Evolutionary conservation across 2,797 vertebrate genomes (phyloP).

Genomic region (Oryzias dopingdopingensis): DNA sequence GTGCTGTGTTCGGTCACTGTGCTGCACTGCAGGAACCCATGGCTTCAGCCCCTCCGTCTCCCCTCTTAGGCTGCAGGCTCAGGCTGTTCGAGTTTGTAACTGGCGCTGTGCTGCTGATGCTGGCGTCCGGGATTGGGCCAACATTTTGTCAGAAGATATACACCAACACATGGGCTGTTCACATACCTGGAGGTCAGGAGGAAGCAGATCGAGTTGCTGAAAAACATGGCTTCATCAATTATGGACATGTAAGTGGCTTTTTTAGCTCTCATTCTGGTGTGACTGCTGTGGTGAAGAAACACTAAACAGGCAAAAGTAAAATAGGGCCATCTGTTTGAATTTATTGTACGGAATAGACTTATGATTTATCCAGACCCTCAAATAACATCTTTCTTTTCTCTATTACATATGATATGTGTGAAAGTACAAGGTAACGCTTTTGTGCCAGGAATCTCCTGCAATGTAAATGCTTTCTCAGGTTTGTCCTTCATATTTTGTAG

Average conservation of each 20-base stretch:
- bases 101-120: conserved; percentile 78
- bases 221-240: conserved; percentile 91
- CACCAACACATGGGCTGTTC: conserved; percentile 96
- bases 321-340: no score
- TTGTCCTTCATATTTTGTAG: no score
- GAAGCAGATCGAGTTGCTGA: conserved; percentile 83
- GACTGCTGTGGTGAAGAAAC: no score
- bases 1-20: conserved; percentile 57
- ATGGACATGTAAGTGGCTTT: conserved; percentile 84
- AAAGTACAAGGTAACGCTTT: no score
- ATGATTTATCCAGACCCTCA: no score
- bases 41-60: conserved; percentile 61
- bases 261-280: no score
- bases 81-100: conserved; percentile 75
- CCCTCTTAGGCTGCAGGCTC: conserved; percentile 83
- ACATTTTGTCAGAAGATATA: conserved; percentile 80
- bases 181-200: conserved; percentile 81
- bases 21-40: conserved; percentile 64
- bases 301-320: no score
- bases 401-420: no score
- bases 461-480: no score
- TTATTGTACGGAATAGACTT: no score
- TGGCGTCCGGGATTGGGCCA: conserved; percentile 73
- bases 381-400: no score
- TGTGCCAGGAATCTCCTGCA: no score